These are phyloP conservation scores for Diloba caeruleocephala DNA, from an alignment of 2,888 invertebrate species.

Conservation along the genomic window DNA sequence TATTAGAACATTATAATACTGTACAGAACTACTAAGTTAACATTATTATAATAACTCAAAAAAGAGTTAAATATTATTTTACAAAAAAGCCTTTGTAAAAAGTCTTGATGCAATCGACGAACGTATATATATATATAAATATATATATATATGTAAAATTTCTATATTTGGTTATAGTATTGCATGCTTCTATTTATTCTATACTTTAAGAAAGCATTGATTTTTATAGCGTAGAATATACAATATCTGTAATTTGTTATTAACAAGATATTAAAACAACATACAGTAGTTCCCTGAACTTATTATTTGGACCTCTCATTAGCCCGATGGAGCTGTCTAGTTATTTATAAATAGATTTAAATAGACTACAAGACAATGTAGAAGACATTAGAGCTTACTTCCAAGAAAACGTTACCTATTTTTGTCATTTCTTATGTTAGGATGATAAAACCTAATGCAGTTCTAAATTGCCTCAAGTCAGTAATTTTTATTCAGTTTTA, in stretches of 20 bases:
- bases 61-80: constrained; percentile 28
- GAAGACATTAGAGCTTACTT: constrained; percentile 46
- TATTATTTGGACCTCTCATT: constrained; percentile 28
- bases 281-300: constrained; percentile 24
- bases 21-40: constrained; percentile 35
- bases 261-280: constrained; percentile 19
- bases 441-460: constrained; percentile 34
- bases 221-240: constrained; percentile 35
- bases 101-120: constrained; percentile 25
- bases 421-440: constrained; percentile 36
- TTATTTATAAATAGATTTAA: constrained; percentile 58
- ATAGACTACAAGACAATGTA: constrained; percentile 62
- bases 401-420: constrained; percentile 13
- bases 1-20: constrained; percentile 40
- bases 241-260: constrained; percentile 38
- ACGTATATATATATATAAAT: background rate
- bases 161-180: constrained; percentile 5
- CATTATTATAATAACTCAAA: constrained; percentile 29
- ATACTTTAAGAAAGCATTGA: constrained; percentile 24
- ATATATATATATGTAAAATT: too few species aligned
- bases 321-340: constrained; percentile 73
- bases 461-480: constrained; percentile 53
- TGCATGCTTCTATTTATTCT: constrained; percentile 38
- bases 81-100: constrained; percentile 14
- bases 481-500: constrained; percentile 53